Conservation (phyloP, 1,140 invertebrate genomes). For the Drosophila melanica region DNA sequence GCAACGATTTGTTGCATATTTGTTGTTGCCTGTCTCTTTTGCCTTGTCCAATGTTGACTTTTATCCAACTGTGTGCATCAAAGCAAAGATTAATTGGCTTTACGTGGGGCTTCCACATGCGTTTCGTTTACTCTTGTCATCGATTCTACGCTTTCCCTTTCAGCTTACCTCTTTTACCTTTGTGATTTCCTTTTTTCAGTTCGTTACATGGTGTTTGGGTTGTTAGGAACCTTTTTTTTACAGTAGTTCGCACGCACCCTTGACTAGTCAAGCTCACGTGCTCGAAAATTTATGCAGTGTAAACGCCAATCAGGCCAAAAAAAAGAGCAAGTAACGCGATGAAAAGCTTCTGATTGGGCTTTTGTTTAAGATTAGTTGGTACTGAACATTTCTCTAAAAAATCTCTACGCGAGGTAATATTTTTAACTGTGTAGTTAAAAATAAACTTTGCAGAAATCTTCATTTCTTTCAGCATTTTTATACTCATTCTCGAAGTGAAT, state of each 20-base stretch:
- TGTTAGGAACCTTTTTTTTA: constrained; percentile 19
- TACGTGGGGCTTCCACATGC: constrained; percentile 55
- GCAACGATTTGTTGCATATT: too few species aligned
- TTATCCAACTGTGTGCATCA: constrained; percentile 47
- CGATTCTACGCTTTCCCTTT: constrained; percentile 24
- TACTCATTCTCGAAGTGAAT: too few species aligned
- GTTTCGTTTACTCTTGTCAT: constrained; percentile 67
- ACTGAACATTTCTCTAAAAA: too few species aligned
- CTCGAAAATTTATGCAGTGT: constrained; percentile 18
- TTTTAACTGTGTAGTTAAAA: too few species aligned
- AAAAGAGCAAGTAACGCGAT: neutral
- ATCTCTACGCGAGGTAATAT: too few species aligned
- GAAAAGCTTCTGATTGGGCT: neutral
- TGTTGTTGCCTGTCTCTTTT: too few species aligned
- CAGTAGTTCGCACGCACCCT: constrained; percentile 29
- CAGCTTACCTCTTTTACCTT: neutral
- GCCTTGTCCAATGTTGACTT: neutral
- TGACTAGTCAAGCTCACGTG: constrained; percentile 54
- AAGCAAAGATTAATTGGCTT: constrained; percentile 72
- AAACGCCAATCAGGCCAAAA: constrained; percentile 25
- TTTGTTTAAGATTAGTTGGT: too few species aligned
- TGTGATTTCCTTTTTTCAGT: neutral
- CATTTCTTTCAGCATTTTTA: too few species aligned
- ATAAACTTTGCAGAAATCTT: too few species aligned
- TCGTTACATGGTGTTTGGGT: constrained; percentile 16